Base-by-base conservation (phyloP, 1,140 invertebrate genomes). In the Riptortus pedestris region DNA sequence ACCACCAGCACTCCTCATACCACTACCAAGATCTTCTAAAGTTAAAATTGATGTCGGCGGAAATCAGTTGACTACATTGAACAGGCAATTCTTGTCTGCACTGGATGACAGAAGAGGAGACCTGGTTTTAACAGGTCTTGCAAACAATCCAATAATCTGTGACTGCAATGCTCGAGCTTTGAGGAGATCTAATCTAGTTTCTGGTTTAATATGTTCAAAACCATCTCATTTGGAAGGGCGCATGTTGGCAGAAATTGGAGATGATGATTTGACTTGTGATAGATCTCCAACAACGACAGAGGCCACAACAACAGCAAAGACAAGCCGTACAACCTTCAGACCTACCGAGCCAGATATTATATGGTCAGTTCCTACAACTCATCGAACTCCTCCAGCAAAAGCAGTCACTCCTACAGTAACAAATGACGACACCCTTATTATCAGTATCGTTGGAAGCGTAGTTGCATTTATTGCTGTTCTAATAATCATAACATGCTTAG, bases 341-440 rank as follows among this genome's bases (percentile, higher is more conserved):
- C 83, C 83, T 1, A 80, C 83, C 0, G 85, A 91, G 70, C 87
- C 88, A 0, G 86, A 91, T 60, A 91, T 93, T 28, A 92, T 92
- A 67, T 91, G 89, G 89, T 90, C 88, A 7, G 77, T 88, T 12
- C 84, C 85, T 3, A 75, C 76, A 68, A 72, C 72, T 2, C 77
- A 78, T 18, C 75, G 74, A 62, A 78, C 78, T 69, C 79, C 80
- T 12, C 79, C 81, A 1, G 55, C 66, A 16, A 70, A 79, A 77
- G 68, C 71, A 22, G 67, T 69, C 26, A 70, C 68, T 18, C 68
- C 65, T 18, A 67, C 80, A 9, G n/a, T 27, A 0, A 85, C 81
- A 51, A 93, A 91, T 66, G 91, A 94, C 69, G 91, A 95, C 69
- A 92, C 90, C 1, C 73, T 95, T 0, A 93, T 95, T 57, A 93